A percentile compares a stretch with the other conserved stretches of the same genome.
These are phyloP conservation scores for Drosophila nannoptera DNA, from an alignment of 1,140 invertebrate species.

Conservation along the genomic window DNA sequence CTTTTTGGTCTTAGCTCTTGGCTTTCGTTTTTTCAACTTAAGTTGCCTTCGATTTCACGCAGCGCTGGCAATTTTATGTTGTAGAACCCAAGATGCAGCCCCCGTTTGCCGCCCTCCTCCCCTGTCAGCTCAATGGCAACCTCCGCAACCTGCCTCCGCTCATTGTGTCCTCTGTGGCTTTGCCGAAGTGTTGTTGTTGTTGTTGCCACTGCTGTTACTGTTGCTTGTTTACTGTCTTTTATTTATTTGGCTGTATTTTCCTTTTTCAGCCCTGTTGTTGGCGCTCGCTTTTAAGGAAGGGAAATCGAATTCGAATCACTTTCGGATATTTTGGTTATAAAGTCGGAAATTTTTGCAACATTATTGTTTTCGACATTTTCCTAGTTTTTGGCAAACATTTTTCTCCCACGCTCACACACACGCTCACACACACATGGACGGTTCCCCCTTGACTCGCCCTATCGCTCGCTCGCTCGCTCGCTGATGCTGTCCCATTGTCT, in stretches of 20 bases:
- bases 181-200: slow-evolving; percentile 5
- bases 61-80: slow-evolving; percentile 73
- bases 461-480: slow-evolving; percentile 3
- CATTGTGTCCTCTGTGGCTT: slow-evolving; percentile 35
- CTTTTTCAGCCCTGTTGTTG: slow-evolving; percentile 6
- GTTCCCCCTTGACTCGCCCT: neutral
- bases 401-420: neutral
- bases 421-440: neutral
- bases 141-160: neutral
- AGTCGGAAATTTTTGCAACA: slow-evolving; percentile 77
- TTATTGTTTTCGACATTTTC: slow-evolving; percentile 76
- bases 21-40: slow-evolving; percentile 67
- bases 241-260: slow-evolving; percentile 63
- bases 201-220: slow-evolving; percentile 50
- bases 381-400: slow-evolving; percentile 49
- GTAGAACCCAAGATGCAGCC: slow-evolving; percentile 25
- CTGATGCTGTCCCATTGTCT: slow-evolving; percentile 43
- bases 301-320: slow-evolving; percentile 79
- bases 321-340: slow-evolving; percentile 79
- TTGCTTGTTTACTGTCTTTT: slow-evolving; percentile 61
- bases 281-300: slow-evolving; percentile 36
- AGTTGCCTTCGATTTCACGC: slow-evolving; percentile 73
- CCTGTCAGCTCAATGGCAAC: too few relatives aligned
- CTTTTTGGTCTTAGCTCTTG: slow-evolving; percentile 72
- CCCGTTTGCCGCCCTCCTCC: neutral